Base-by-base conservation (phyloP, 2,797 vertebrate species). In the Aulostomus chinensis region DNA sequence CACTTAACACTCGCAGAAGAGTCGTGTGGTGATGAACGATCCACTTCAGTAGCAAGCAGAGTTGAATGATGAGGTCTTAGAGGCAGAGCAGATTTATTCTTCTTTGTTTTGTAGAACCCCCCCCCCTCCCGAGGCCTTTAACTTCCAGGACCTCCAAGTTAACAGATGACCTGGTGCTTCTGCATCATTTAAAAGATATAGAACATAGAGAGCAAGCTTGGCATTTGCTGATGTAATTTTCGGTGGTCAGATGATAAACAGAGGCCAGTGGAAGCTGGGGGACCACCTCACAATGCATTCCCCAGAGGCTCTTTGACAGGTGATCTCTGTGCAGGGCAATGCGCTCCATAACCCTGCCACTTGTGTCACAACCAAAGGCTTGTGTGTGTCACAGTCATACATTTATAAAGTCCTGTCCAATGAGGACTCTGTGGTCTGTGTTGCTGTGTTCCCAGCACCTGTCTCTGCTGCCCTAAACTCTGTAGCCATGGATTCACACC, bases 401-500 rank as follows among this genome's bases (percentile, higher is more conserved):
- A 82, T 85, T 72, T 83, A 85, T 74, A 83, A 68, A 58, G 52
- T 37, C 32, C 9, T 29, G 53, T 55, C 11, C 40, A 42, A 28
- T 8, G 38, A 43, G 30, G 36, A 30, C 22, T 16, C 58, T 51
- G 49, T 31, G 26, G 30, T 30, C 16, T n/a, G 58, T 65, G 69
- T 69, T 13, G 10, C 40, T 62, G 37, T 57, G 51, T 64, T 46
- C 49, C 76, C 58, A 60, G 67, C 81, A 86, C 83, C 87, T 85
- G 86, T 84, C 51, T 59, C 56, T 58, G 63, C 62, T 52, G 57
- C 55, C 61, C 76, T 50, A 45, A 45, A 60, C 38, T 17, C 9
- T 51, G 60, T 55, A 50, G 25, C 56, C 49, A 45, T 75, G 73
- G 76, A 41, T 33, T 45, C 62, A 52, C 38, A 35, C 48, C 30